phyloP scores from a whole-genome alignment of 2,113 vertebrate genomes.

The Oxyruncus cristatus region DNA sequence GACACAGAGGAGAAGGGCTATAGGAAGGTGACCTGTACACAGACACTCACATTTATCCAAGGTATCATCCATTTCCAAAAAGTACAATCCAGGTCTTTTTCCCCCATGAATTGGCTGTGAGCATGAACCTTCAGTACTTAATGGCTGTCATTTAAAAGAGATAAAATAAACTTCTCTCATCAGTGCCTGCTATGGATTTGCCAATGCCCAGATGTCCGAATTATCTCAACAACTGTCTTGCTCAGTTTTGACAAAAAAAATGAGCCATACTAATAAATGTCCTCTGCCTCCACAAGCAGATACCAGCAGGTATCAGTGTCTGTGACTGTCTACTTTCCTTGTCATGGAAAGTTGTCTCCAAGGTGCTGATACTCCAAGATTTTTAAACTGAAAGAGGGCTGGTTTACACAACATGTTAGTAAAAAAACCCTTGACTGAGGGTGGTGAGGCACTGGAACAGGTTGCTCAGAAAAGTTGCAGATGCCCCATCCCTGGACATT shows the following conservation, averaged over 20 bases:
- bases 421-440: background rate
- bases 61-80: background rate
- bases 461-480: background rate
- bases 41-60: background rate
- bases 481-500: background rate
- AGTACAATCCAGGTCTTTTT: background rate
- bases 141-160: background rate
- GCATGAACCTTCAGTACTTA: background rate
- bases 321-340: background rate
- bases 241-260: background rate
- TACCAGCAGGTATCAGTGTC: background rate
- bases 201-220: background rate
- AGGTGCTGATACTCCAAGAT: background rate
- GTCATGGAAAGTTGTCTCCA: background rate
- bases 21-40: background rate
- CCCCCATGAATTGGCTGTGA: accelerated
- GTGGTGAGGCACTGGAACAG: background rate
- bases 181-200: background rate
- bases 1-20: background rate
- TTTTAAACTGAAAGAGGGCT: background rate
- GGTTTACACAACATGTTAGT: background rate
- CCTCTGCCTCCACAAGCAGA: background rate
- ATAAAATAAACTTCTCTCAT: background rate
- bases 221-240: background rate
- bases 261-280: accelerated